Evolutionary conservation across 2,113 vertebrate genomes (phyloP).

Genomic region (Xiphophorus maculatus): DNA sequence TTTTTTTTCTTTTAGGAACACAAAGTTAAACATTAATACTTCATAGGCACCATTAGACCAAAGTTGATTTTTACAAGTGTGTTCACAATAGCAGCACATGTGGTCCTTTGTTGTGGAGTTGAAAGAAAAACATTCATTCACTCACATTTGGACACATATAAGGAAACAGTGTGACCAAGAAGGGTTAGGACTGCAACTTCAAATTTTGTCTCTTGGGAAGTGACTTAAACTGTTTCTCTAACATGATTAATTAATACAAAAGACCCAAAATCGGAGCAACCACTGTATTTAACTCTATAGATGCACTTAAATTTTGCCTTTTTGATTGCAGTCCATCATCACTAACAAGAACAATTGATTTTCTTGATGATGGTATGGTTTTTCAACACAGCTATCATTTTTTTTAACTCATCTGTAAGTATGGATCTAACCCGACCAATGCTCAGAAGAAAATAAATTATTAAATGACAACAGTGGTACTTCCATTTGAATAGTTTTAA

Average conservation of each 20-base stretch:
- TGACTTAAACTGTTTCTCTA: neutral
- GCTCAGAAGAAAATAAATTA: too few species aligned
- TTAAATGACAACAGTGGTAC: too few species aligned
- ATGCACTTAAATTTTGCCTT: too few species aligned
- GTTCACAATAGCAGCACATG: constrained; percentile 36
- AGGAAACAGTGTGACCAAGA: constrained; percentile 49
- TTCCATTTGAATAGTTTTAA: too few species aligned
- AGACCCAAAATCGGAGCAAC: neutral
- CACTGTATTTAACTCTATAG: neutral
- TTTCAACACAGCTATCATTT: too few species aligned
- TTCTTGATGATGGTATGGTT: too few species aligned
- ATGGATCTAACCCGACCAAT: too few species aligned
- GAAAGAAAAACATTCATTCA: constrained; percentile 65
- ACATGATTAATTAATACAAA: neutral
- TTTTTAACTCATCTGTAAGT: too few species aligned
- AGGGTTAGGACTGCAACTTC: constrained; percentile 41
- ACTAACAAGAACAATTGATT: too few species aligned
- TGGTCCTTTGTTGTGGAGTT: constrained; percentile 41
- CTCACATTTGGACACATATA: constrained; percentile 29
- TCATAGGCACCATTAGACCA: constrained; percentile 7
- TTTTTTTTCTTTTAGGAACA: neutral
- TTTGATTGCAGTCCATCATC: too few species aligned
- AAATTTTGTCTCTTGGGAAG: neutral
- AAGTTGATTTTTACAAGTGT: constrained; percentile 16
- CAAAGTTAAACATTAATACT: constrained; percentile 7